Evolutionary conservation across 1,140 invertebrate genomes (phyloP), one percentile per base, ranked within the genome.

Genomic region (Solenopsis invicta): DNA sequence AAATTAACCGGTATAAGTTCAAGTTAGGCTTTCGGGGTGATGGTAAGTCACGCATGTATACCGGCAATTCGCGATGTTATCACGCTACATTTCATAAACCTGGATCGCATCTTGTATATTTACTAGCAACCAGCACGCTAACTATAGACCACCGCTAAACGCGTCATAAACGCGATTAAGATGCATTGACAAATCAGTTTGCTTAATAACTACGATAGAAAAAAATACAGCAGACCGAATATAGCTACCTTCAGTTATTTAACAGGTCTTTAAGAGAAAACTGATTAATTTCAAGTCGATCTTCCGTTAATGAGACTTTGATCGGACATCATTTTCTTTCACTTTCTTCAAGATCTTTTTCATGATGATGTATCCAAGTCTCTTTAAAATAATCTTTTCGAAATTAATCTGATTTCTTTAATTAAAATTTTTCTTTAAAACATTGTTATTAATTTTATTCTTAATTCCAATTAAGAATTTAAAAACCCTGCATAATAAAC

Each of bases 31-130:
- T 84, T 50, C 54, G 54, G n/a, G 29, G 80, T 37, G 54, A 75
- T 54, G 69, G n/a, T 74, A 84, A 84, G 69, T 84, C 69, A 84
- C 80, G 80, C 80, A 75, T 84, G 29, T 75, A 61, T 62, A 61
- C 18, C n/a, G 18, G 21, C 21, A 8, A 18, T 24, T 72, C 16
- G 67, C 41, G 80, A 84, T 84, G 29, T 74, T 84, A 84, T 84
- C 80, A 13, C 24, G n/a, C 41, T 74, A 74, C 24, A 61, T 82
- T 82, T 82, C 80, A 74, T 74, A 84, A 84, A 69, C 48, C 80
- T 61, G n/a, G 45, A 84, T 82, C 67, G n/a, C 54, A 82, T 71
- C 80, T 24, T 13, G 54, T 50, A 37, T 41, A 45, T 84, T 84
- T 84, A 84, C 41, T 84, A 61, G 54, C 80, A 50, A 62, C 69